These are phyloP conservation scores for Drosophila yooni DNA, from an alignment of 2,888 invertebrate species.

Conservation along the genomic window DNA sequence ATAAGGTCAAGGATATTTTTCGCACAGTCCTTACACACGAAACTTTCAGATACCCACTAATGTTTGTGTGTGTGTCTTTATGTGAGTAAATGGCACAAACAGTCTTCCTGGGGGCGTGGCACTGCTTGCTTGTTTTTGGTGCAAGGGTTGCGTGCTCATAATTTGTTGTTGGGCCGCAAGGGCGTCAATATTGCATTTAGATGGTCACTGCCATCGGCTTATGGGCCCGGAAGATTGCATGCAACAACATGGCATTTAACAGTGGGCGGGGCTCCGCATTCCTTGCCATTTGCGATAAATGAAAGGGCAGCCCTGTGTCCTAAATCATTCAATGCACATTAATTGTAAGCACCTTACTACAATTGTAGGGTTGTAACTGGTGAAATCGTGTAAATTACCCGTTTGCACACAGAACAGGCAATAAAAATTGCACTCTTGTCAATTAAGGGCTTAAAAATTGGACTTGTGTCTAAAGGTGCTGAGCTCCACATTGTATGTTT, in stretches of 20 bases:
- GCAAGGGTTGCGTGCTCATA: constrained; percentile 50
- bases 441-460: background rate
- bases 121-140: constrained; percentile 12
- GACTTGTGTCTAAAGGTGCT: background rate
- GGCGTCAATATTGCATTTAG: constrained; percentile 45
- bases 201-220: constrained; percentile 33
- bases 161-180: constrained; percentile 8
- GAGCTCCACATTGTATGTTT: background rate
- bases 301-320: background rate
- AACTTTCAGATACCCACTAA: constrained; percentile 18
- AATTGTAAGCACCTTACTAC: background rate
- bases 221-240: constrained; percentile 51
- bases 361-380: background rate
- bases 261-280: constrained; percentile 21
- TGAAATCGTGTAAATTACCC: background rate
- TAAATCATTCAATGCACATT: background rate
- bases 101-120: constrained; percentile 40
- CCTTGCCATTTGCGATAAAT: background rate
- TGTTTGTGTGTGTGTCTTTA: background rate
- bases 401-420: background rate
- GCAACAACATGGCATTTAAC: constrained; percentile 12
- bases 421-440: background rate
- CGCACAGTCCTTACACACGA: constrained; percentile 34
- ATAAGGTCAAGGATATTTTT: constrained; percentile 71
- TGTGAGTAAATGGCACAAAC: constrained; percentile 9